These are phyloP conservation scores for Psix sp. DNA, from an alignment of 1,140 invertebrate species.

Conservation along the genomic window DNA sequence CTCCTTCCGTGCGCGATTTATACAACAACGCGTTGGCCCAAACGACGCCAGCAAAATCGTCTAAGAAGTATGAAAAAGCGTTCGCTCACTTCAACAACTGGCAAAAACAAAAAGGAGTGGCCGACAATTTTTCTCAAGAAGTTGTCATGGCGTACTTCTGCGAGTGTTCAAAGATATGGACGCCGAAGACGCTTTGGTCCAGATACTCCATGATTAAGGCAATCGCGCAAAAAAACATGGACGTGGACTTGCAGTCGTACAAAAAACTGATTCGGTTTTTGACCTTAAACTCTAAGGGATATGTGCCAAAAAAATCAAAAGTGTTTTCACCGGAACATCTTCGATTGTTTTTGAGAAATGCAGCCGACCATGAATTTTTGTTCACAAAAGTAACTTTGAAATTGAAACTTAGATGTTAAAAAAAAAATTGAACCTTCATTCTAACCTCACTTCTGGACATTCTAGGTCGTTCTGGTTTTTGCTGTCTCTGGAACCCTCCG, in stretches of 20 bases:
- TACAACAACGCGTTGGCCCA: slow-evolving; percentile 9
- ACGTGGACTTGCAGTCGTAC: background rate
- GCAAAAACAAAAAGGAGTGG: background rate
- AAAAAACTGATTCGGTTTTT: background rate
- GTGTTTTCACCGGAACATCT: background rate
- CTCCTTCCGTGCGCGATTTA: slow-evolving; percentile 6
- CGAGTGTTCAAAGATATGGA: slow-evolving; percentile 4
- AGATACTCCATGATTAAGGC: background rate
- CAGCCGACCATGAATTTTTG: slow-evolving; percentile 3
- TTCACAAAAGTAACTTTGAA: slow-evolving; percentile 13
- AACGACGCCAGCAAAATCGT: slow-evolving; percentile 14
- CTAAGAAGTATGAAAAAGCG: slow-evolving; percentile 7
- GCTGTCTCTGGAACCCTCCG: slow-evolving; percentile 8
- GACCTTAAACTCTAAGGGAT: background rate
- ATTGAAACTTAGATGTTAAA: background rate
- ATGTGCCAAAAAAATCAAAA: slow-evolving; percentile 9
- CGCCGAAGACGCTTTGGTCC: slow-evolving; percentile 1
- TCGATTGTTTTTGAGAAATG: slow-evolving; percentile 1
- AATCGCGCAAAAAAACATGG: background rate
- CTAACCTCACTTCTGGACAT: slow-evolving; percentile 3
- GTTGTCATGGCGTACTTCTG: slow-evolving; percentile 3
- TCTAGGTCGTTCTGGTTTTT: slow-evolving; percentile 5
- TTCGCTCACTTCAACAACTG: slow-evolving; percentile 12
- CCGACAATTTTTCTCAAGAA: slow-evolving; percentile 4
- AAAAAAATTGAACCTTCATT: background rate